These are phyloP conservation scores for Isichthys henryi DNA, from an alignment of 2,113 vertebrate species.

Conservation along the genomic window DNA sequence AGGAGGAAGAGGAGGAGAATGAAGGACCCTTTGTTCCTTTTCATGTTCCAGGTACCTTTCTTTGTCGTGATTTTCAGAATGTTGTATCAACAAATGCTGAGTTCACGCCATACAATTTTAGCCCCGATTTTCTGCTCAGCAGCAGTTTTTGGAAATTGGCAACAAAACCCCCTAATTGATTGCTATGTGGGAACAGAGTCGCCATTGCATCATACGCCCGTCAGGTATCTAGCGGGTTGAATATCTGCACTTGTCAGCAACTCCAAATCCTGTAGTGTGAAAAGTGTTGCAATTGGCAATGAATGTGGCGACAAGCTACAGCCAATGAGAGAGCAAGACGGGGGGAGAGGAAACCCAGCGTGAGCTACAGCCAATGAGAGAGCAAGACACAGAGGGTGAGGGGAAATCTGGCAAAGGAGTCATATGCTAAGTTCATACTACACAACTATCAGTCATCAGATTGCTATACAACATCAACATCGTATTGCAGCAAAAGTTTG, in stretches of 20 bases:
- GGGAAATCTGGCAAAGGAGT: no score
- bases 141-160: background rate
- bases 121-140: background rate
- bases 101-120: background rate
- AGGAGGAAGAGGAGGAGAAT: conserved; percentile 70
- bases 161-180: background rate
- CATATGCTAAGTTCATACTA: no score
- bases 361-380: background rate
- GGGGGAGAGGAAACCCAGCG: no score
- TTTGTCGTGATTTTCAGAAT: background rate
- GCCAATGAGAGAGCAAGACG: background rate
- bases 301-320: background rate
- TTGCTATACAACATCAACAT: no score
- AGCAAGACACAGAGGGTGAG: no score
- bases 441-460: no score
- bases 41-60: conserved; percentile 71
- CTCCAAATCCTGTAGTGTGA: background rate
- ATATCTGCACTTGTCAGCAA: no score
- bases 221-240: background rate
- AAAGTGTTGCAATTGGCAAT: background rate
- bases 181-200: background rate
- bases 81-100: background rate
- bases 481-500: no score
- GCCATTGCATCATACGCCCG: background rate
- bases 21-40: conserved; percentile 85